A percentile compares a stretch with the other conserved stretches of the same genome.
Evolutionary conservation across 2,888 invertebrate genomes (phyloP).

Genomic region (Acanthosepion pharaonis): DNA sequence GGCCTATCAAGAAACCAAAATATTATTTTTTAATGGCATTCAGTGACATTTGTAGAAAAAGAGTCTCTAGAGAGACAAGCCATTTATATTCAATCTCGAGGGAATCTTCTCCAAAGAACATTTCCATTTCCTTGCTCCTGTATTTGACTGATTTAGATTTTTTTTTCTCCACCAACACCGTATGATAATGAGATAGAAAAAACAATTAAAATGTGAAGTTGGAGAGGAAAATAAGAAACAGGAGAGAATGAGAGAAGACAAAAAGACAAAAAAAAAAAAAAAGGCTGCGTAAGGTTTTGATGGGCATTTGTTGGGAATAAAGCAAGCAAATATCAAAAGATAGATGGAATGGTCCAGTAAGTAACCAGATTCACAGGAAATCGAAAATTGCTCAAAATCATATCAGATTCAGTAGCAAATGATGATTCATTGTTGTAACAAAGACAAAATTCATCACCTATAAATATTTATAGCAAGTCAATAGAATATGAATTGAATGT

Average conservation of each 20-base stretch:
- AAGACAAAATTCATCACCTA: not conserved
- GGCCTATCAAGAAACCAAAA: not conserved
- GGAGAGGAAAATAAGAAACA: not conserved
- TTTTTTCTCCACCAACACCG: not conserved
- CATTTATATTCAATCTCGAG: not conserved
- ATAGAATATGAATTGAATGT: not conserved
- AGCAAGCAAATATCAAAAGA: not conserved
- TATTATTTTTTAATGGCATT: not conserved
- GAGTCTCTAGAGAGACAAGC: not conserved
- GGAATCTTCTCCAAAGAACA: not conserved
- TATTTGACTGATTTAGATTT: not conserved
- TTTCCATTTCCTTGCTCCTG: not conserved
- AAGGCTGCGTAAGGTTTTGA: not conserved
- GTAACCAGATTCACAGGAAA: not conserved
- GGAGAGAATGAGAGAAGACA: not conserved
- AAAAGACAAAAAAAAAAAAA: not conserved
- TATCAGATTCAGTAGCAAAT: not conserved
- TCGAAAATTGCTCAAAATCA: not conserved
- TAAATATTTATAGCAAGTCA: not conserved
- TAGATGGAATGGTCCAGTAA: not conserved
- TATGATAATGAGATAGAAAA: not conserved
- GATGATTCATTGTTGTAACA: not conserved
- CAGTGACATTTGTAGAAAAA: not conserved
- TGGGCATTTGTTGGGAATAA: not conserved
- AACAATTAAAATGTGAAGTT: not conserved